These are phyloP conservation scores for Porites rus DNA, from an alignment of 92 coral and sea anemone genomes.

Conservation along the genomic window DNA sequence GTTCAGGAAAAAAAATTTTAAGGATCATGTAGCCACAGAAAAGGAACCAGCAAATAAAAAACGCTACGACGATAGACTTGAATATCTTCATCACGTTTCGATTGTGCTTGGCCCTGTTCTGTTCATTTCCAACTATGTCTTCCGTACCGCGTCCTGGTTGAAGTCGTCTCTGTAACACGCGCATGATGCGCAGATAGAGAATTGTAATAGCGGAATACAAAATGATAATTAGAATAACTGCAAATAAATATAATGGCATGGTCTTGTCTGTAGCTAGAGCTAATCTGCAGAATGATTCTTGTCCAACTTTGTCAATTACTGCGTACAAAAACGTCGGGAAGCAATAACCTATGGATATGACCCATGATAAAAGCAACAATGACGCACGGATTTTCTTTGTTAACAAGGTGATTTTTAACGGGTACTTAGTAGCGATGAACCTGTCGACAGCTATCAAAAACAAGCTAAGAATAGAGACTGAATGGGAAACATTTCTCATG, in stretches of 20 bases:
- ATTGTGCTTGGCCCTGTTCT: background rate
- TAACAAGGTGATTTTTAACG: background rate
- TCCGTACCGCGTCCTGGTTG: too few species aligned
- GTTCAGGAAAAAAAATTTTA: background rate
- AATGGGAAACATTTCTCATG: background rate
- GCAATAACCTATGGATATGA: background rate
- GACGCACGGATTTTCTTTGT: background rate
- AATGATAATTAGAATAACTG: background rate
- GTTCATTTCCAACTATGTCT: background rate
- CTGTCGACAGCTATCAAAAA: conserved; percentile 22
- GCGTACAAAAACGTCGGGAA: background rate
- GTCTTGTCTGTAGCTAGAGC: background rate
- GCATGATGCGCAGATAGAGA: conserved; percentile 6
- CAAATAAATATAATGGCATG: background rate
- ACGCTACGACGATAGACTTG: conserved; percentile 7
- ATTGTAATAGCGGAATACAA: background rate
- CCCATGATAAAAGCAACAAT: conserved; percentile 1
- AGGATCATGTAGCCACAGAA: background rate
- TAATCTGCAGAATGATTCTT: background rate
- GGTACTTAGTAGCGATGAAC: conserved; percentile 5
- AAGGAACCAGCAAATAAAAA: background rate
- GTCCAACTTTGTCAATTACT: background rate
- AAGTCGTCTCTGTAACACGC: background rate
- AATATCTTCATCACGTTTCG: conserved; percentile 10
- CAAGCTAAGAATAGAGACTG: conserved; percentile 5